A percentile compares a stretch with the other conserved stretches of the same genome.
Evolutionary conservation across 2,113 vertebrate species (phyloP).

Genomic region (Semicossyphus pulcher): DNA sequence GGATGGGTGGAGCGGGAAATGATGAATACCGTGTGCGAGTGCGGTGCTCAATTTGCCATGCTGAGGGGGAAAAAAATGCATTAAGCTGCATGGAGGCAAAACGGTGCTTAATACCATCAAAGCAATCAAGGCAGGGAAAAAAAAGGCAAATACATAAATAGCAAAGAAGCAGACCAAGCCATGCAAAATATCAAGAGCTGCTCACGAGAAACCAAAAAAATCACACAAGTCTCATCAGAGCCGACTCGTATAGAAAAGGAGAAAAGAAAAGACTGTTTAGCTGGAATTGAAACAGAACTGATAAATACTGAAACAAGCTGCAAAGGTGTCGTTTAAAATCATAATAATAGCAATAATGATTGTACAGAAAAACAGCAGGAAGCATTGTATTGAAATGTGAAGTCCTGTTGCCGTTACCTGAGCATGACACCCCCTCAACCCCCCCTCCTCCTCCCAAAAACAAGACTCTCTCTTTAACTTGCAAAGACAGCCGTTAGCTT

Average conservation of each 20-base stretch:
- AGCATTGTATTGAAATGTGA: slow-evolving; percentile 79
- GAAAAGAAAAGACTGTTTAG: slow-evolving; percentile 63
- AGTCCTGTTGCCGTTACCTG: slow-evolving; percentile 84
- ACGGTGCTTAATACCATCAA: slow-evolving; percentile 79
- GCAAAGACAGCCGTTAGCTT: slow-evolving; percentile 11
- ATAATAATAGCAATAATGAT: slow-evolving; percentile 64
- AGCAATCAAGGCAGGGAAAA: slow-evolving; percentile 72
- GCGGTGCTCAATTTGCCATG: slow-evolving; percentile 78
- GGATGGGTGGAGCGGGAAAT: slow-evolving; percentile 75
- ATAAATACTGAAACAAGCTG: slow-evolving; percentile 81
- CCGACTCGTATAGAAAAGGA: slow-evolving; percentile 47
- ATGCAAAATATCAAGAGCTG: slow-evolving; percentile 73
- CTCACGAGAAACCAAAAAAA: slow-evolving; percentile 67
- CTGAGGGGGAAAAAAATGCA: slow-evolving; percentile 67
- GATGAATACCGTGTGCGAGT: slow-evolving; percentile 66
- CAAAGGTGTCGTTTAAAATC: slow-evolving; percentile 62
- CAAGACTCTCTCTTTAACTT: neutral
- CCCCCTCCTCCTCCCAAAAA: neutral
- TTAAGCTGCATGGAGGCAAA: slow-evolving; percentile 77
- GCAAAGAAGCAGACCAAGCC: slow-evolving; percentile 68
- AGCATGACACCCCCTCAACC: slow-evolving; percentile 19
- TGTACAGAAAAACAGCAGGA: slow-evolving; percentile 74
- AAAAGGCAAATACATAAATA: slow-evolving; percentile 68
- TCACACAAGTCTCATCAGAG: slow-evolving; percentile 58
- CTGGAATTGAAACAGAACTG: slow-evolving; percentile 73